Percentiles rank a stretch among this genome's conserved stretches.
Conservation (phyloP, 1,140 invertebrate genomes). For the Conopomorpha cramerella region DNA sequence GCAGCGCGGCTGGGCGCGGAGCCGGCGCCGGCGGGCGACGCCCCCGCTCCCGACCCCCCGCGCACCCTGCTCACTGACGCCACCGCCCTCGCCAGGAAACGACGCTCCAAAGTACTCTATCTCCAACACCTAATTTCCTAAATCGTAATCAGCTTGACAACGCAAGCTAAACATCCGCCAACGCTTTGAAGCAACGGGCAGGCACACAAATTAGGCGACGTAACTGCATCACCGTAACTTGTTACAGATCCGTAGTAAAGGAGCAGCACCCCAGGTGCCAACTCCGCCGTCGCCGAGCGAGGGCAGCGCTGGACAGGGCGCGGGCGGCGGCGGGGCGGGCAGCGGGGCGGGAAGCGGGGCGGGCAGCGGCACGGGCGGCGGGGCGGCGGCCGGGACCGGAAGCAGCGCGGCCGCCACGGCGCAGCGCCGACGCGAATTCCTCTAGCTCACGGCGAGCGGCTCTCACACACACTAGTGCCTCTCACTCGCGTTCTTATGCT, state of each 20-base stretch:
- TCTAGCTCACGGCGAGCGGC: neutral
- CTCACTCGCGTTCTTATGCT: no score
- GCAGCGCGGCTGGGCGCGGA: slow-evolving; percentile 39
- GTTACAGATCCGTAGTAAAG: slow-evolving; percentile 35
- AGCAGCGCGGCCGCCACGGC: neutral
- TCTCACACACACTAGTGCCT: neutral
- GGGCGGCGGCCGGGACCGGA: slow-evolving; percentile 8
- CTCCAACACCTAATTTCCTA: neutral
- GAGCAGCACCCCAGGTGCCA: slow-evolving; percentile 34
- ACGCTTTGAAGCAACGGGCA: no score
- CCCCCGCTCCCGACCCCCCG: slow-evolving; percentile 36
- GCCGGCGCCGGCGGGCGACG: slow-evolving; percentile 27
- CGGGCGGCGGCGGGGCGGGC: slow-evolving; percentile 3
- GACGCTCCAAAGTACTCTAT: slow-evolving; percentile 4
- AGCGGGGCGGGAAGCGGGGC: slow-evolving; percentile 2
- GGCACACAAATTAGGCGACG: no score
- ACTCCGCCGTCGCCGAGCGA: slow-evolving; percentile 20
- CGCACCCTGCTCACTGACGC: slow-evolving; percentile 66
- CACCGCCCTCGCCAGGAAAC: slow-evolving; percentile 4
- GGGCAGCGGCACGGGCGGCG: slow-evolving; percentile 4
- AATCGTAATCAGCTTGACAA: neutral
- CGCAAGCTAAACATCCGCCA: no score
- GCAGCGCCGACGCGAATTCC: neutral
- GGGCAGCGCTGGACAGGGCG: no score
- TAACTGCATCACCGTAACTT: neutral